A percentile compares a stretch with the other conserved stretches of the same genome.
These are phyloP conservation scores for Antheraea assamensis DNA, from an alignment of 2,888 invertebrate genomes.

Conservation along the genomic window DNA sequence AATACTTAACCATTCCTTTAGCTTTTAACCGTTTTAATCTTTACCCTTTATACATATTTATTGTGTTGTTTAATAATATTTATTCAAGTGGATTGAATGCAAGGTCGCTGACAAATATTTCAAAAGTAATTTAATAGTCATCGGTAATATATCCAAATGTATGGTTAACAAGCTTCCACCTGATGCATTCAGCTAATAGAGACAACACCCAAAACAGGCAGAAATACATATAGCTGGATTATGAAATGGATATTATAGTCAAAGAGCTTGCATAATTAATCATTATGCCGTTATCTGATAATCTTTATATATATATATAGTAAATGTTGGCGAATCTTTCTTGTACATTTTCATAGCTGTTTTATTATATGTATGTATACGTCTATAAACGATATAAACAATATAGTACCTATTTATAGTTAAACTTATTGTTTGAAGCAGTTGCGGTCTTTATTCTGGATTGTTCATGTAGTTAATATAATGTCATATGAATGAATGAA, in stretches of 20 bases:
- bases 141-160: neutral
- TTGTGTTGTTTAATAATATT: neutral
- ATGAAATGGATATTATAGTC: neutral
- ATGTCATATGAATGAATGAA: neutral
- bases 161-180: neutral
- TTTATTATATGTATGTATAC: neutral
- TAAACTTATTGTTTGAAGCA: neutral
- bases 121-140: neutral
- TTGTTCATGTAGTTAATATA: neutral
- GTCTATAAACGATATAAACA: neutral
- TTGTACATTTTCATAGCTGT: neutral
- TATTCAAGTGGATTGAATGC: neutral
- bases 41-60: neutral
- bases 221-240: neutral
- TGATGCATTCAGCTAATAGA: neutral
- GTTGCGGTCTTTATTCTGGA: neutral
- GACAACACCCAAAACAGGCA: too few species aligned
- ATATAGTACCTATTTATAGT: neutral
- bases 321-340: neutral
- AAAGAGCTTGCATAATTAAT: neutral
- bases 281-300: neutral
- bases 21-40: neutral
- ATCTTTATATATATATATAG: neutral
- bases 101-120: neutral
- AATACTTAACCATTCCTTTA: constrained; percentile 6